phyloP scores from a whole-genome alignment of 2,113 vertebrate genomes.

The Suricata suricatta region DNA sequence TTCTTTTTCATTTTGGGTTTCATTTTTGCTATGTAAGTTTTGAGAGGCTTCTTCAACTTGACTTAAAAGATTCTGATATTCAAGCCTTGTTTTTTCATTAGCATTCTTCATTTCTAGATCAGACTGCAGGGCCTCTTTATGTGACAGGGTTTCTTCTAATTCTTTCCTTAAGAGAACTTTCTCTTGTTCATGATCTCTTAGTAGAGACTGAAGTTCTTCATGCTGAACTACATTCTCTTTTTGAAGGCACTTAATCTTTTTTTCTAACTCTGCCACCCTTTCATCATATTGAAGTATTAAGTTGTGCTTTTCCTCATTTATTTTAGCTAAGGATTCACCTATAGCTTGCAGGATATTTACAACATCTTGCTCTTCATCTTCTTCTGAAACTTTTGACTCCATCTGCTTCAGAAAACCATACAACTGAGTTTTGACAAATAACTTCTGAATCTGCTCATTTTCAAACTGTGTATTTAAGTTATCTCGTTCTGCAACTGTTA shows the following conservation, averaged over 20 bases:
- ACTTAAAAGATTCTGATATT: conserved; percentile 88
- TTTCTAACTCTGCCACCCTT: conserved; percentile 79
- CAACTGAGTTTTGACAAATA: conserved; percentile 80
- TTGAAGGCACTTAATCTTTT: conserved; percentile 83
- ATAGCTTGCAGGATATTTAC: conserved; percentile 78
- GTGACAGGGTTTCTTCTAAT: conserved; percentile 86
- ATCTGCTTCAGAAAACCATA: conserved; percentile 78
- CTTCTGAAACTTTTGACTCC: conserved; percentile 62
- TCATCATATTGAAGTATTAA: conserved; percentile 81
- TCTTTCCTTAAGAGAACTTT: conserved; percentile 85
- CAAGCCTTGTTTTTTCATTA: conserved; percentile 87
- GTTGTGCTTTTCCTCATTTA: conserved; percentile 83
- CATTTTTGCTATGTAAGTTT: conserved; percentile 81
- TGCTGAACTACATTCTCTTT: conserved; percentile 79
- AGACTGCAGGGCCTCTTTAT: conserved; percentile 87
- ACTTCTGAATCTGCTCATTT: conserved; percentile 78
- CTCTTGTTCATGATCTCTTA: conserved; percentile 88
- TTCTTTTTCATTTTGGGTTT: conserved; percentile 79
- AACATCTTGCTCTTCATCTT: conserved; percentile 78
- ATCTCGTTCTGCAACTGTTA: conserved; percentile 80
- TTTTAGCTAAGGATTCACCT: conserved; percentile 78
- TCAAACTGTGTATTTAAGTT: conserved; percentile 77
- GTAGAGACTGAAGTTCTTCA: conserved; percentile 85
- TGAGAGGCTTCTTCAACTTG: conserved; percentile 81
- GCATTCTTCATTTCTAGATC: conserved; percentile 89